Conservation (phyloP, 1,140 invertebrate species). For the Wasmannia auropunctata region DNA sequence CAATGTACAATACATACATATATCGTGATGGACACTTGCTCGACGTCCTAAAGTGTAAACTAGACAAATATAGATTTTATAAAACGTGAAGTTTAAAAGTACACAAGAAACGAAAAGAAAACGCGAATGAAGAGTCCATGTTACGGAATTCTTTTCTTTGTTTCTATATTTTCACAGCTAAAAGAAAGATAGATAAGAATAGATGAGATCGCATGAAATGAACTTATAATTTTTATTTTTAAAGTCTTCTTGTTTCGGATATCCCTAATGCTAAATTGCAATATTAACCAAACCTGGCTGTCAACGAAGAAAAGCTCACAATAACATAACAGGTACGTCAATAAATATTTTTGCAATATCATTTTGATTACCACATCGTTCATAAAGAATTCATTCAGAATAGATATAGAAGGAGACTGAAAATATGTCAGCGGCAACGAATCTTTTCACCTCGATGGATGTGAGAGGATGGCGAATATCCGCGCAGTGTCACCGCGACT, state of each 20-base stretch:
- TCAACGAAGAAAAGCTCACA: neutral
- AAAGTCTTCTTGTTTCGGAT: neutral
- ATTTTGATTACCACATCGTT: neutral
- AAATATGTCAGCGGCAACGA: conserved; percentile 29
- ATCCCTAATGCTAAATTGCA: neutral
- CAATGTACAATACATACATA: neutral
- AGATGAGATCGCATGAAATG: neutral
- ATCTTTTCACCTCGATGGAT: conserved; percentile 53
- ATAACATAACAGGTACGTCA: neutral
- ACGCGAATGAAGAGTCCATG: neutral
- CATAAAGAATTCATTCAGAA: neutral
- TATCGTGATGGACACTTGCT: neutral
- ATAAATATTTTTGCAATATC: neutral
- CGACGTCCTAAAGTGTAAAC: neutral
- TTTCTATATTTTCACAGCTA: neutral
- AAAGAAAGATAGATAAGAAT: neutral
- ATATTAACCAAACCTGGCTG: neutral
- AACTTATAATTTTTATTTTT: neutral
- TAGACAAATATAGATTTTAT: neutral
- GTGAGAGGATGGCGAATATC: conserved; percentile 60
- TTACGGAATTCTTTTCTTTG: neutral
- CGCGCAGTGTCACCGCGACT: conserved; percentile 9
- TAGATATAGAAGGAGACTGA: neutral
- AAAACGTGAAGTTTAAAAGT: neutral
- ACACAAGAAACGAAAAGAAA: neutral